Percentiles rank a stretch among this genome's conserved stretches.
phyloP scores from a whole-genome alignment of 2,888 invertebrate genomes.

The Plagodis pulveraria region DNA sequence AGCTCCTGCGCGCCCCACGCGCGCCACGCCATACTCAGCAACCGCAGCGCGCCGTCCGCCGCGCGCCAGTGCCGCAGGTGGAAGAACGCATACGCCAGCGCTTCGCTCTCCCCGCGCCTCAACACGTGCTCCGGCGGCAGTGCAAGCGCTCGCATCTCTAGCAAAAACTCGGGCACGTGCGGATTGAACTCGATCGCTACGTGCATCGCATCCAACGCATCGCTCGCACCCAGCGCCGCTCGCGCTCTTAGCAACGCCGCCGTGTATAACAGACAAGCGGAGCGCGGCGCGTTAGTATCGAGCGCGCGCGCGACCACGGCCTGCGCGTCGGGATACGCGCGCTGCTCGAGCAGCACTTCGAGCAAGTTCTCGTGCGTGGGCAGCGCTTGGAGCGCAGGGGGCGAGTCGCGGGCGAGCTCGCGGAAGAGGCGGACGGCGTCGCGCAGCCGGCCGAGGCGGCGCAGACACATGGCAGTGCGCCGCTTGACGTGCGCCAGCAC shows the following conservation, averaged over 20 bases:
- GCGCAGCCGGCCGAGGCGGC: conserved; percentile 96
- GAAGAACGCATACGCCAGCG: conserved; percentile 97
- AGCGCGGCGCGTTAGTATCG: conserved; percentile 97
- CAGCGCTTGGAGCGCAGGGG: conserved; percentile 96
- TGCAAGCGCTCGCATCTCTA: conserved; percentile 97
- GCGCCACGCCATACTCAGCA: conserved; percentile 88
- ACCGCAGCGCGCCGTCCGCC: conserved; percentile 96
- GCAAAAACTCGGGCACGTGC: conserved; percentile 97
- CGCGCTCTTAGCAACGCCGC: conserved; percentile 97
- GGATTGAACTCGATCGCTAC: conserved; percentile 90
- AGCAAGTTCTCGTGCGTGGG: conserved; percentile 97
- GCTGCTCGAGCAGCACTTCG: conserved; percentile 97
- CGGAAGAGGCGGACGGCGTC: conserved; percentile 98
- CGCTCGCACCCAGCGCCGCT: conserved; percentile 77
- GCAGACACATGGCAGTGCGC: conserved; percentile 98
- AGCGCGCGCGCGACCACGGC: conserved; percentile 86
- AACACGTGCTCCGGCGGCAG: conserved; percentile 98
- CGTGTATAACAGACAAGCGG: conserved; percentile 97
- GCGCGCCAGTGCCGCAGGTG: conserved; percentile 98
- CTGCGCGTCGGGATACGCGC: conserved; percentile 95
- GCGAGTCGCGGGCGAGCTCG: conserved; percentile 97
- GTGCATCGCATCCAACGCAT: too few species aligned
- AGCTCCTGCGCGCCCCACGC: conserved; percentile 93
- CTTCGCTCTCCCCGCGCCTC: conserved; percentile 98
- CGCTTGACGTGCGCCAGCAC: conserved; percentile 97